A percentile compares a stretch with the other conserved stretches of the same genome.
Evolutionary conservation across 2,888 invertebrate genomes (phyloP).

Genomic region (Phaonia tiefii): DNA sequence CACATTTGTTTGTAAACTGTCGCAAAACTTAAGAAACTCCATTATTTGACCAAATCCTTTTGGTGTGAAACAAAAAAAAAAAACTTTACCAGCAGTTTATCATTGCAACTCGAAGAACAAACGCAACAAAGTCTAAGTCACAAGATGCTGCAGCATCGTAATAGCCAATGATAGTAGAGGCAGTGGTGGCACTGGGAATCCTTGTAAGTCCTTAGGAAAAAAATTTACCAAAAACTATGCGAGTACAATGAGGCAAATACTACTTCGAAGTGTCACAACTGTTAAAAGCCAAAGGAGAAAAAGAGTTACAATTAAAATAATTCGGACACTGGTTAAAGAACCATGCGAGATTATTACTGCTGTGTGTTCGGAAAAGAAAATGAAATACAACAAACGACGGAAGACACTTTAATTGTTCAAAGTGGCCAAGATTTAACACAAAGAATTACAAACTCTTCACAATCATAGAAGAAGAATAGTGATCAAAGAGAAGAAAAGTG

Average conservation of each 20-base stretch:
- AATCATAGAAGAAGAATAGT: too few relatives aligned
- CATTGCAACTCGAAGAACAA: conserved; percentile 27
- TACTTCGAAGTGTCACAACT: conserved; percentile 55
- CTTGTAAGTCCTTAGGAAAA: conserved; percentile 3
- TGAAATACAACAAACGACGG: too few relatives aligned
- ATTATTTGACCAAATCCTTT: conserved; percentile 70
- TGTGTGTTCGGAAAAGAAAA: too few relatives aligned
- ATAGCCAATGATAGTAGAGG: background rate
- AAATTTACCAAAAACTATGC: conserved; percentile 10
- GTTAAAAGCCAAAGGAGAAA: conserved; percentile 54
- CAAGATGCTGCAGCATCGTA: conserved; percentile 5
- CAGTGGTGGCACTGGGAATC: background rate
- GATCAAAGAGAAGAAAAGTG: too few relatives aligned
- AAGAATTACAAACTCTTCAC: too few relatives aligned
- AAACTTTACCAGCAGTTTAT: conserved; percentile 64
- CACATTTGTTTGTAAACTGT: conserved; percentile 70
- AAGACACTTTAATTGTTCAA: too few relatives aligned
- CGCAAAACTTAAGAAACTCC: conserved; percentile 69
- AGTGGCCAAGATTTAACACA: too few relatives aligned
- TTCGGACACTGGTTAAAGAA: conserved; percentile 69
- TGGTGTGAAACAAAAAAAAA: conserved; percentile 59
- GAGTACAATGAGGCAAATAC: background rate
- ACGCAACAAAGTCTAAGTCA: conserved; percentile 39
- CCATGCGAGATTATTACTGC: too few relatives aligned
- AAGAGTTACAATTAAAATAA: conserved; percentile 71